Evolutionary conservation across 2,888 invertebrate genomes (phyloP), one percentile per base, ranked within the genome.

Genomic region (Strigamia maritima): DNA sequence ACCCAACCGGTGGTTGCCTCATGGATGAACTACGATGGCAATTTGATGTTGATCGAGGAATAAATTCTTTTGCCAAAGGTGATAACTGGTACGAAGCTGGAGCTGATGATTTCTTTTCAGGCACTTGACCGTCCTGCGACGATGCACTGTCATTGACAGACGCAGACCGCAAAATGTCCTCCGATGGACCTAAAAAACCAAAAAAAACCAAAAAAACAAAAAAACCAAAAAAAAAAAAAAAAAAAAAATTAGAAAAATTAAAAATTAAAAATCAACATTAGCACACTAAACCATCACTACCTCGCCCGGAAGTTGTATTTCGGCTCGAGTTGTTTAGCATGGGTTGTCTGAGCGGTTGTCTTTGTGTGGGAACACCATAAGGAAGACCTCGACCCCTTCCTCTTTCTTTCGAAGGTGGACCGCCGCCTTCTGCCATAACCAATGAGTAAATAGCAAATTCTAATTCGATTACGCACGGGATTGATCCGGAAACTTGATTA

Each of bases 261-360:
- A 10, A 49, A 49, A 6, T 3, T 49, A 8, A 49, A 35, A 12
- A 10, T 2, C 40, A 40, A 3, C 14, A 2, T 7, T 40, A 1
- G 10, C 40, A 3, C 40, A 16, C 16, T 12, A 2, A 1, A 1
- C 40, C 14, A 2, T 19, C 19, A 19, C 24, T 60, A 60, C 60
- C 60, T 60, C 22, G 3, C 22, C 22, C 22, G 8, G 1, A 60
- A 60, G 19, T 19, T 6, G 24, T 22, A 19, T 60, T 60, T 19
- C 24, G 60, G 60, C 60, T 19, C 19, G 60, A 60, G 60, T 60
- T 60, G 60, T 60, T 6, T 7, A 16, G 60, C 60, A 60, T 60
- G 60, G 75, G 75, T 75, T 75, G 75, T 31, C 75, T 28, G n/a
- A 75, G 75, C 26, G 75, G 75, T 75, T 28, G 75, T 75, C 75